Evolutionary conservation across 2,113 vertebrate species (phyloP).

Genomic region (Sorex fumeus): DNA sequence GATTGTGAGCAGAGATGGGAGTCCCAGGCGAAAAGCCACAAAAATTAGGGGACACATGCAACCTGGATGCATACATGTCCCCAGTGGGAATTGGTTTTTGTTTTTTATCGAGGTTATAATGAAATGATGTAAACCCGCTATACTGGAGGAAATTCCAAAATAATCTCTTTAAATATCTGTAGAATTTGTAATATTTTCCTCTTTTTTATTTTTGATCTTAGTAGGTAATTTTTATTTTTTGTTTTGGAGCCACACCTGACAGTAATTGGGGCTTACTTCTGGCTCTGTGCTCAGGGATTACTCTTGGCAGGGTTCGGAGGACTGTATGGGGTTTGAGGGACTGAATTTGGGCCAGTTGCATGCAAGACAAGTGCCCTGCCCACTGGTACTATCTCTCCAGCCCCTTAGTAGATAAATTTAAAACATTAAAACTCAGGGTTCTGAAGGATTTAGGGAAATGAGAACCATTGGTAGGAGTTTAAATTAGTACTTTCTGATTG

Average conservation of each 20-base stretch:
- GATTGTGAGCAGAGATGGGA: not conserved
- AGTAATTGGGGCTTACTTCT: no score
- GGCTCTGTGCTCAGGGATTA: no score
- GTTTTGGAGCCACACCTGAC: no score
- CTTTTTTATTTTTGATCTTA: conserved; percentile 53
- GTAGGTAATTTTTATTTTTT: not conserved
- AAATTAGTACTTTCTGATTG: not conserved
- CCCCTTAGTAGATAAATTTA: not conserved
- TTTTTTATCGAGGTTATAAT: not conserved
- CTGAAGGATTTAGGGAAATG: not conserved
- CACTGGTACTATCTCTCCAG: no score
- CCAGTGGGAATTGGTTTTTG: not conserved
- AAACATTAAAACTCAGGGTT: not conserved
- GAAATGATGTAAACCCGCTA: not conserved
- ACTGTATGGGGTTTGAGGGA: no score
- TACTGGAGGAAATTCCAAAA: not conserved
- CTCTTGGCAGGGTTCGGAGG: no score
- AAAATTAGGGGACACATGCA: not conserved
- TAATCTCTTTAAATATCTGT: not conserved
- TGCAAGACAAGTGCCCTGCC: no score
- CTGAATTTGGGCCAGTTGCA: no score
- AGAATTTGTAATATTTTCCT: not conserved
- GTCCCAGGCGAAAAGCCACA: not conserved
- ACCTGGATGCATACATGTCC: not conserved
- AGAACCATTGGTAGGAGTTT: not conserved